Base-by-base conservation (phyloP, 2,888 invertebrate species). In the Masnerella sp. region DNA sequence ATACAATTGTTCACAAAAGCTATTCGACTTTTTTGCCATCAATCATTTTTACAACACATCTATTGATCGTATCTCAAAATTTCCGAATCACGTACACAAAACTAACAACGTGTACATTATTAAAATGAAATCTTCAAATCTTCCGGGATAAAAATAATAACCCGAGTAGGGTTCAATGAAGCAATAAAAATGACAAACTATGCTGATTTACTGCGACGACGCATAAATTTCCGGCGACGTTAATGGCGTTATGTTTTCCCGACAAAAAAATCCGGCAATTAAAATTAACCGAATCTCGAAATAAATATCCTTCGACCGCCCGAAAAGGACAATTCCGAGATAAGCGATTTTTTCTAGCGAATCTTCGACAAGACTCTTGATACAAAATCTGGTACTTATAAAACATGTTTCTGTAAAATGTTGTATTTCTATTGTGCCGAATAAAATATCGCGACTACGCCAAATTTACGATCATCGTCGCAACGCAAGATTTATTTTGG, bases 381-480 rank as follows among this genome's bases (percentile, higher is more conserved):
- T n/a, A n/a, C 34, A 34, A 2, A 17, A 49, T 18, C 30, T 32
- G 40, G 25, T 12, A 34, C 18, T 32, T 43, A 52, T 43, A 52
- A 59, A 68, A 59, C 49, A 36, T 22, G 42, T 54, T 54, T 49
- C 15, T 56, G 42, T 2, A 28, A 61, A 49, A 56, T 47, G 34
- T 54, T 61, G 52, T 69, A 62, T 54, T 69, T 62, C 69, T 56
- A 56, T 49, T 56, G 54, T 62, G 32, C 43, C 12, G 34, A 17
- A 38, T 25, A 40, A 56, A 56, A 32, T 52, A 54, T 43, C 14
- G 64, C 43, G 30, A 28, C 5, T 22, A 43, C 9, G n/a, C 14
- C 18, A 54, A 64, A 64, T 64, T 64, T 64, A 64, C 54, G 36
- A 17, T 52, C 32, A 30, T 22, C 38, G 45, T 61, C 20, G 34